A percentile compares a stretch with the other conserved stretches of the same genome.
Conservation (phyloP, 1,140 invertebrate species). For the Dendroctonus valens region DNA sequence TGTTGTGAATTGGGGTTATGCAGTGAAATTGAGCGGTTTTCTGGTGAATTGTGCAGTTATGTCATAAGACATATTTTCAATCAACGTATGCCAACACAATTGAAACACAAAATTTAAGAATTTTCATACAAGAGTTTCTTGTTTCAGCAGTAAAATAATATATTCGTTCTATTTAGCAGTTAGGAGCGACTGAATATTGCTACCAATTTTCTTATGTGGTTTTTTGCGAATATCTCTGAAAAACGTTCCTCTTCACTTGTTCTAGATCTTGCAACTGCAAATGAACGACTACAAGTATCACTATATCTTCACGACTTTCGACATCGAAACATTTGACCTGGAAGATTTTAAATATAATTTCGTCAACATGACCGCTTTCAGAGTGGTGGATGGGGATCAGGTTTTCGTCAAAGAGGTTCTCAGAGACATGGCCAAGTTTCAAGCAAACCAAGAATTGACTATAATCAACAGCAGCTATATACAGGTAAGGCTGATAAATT, state of each 20-base stretch:
- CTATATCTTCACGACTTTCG: constrained; percentile 90
- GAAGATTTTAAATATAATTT: constrained; percentile 93
- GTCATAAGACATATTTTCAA: too few relatives aligned
- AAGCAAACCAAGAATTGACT: constrained; percentile 60
- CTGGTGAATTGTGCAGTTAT: too few relatives aligned
- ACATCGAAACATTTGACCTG: constrained; percentile 86
- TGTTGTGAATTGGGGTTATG: too few relatives aligned
- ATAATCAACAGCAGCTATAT: constrained; percentile 69
- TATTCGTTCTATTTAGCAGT: too few relatives aligned
- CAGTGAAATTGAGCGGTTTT: too few relatives aligned
- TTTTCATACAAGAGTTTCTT: too few relatives aligned
- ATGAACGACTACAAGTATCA: constrained; percentile 94
- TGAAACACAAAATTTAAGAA: too few relatives aligned
- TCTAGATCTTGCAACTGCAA: constrained; percentile 83
- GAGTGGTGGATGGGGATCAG: constrained; percentile 78
- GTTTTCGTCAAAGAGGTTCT: constrained; percentile 72
- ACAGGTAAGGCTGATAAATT: constrained; percentile 56
- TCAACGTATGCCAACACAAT: too few relatives aligned
- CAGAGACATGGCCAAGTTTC: constrained; percentile 84
- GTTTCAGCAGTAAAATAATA: too few relatives aligned
- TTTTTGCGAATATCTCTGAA: too few relatives aligned
- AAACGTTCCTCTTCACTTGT: not conserved
- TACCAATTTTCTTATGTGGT: too few relatives aligned
- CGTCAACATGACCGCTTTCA: constrained; percentile 90
- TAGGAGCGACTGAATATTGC: too few relatives aligned